Conservation (phyloP, 2,797 vertebrate species). For the Sebastes steindachneri region DNA sequence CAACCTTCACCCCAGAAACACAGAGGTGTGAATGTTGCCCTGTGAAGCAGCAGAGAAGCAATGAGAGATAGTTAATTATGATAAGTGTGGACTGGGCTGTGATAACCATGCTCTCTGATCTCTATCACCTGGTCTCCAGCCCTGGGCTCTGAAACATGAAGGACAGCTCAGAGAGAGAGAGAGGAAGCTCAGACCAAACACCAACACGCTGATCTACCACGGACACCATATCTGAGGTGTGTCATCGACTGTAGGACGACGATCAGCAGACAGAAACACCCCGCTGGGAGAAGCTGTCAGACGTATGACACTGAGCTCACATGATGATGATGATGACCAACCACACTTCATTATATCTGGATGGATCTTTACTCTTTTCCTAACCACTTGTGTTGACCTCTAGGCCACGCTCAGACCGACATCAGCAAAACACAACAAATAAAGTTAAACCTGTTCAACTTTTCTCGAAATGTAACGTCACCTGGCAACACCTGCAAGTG, state of each 20-base stretch:
- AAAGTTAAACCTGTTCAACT: not conserved
- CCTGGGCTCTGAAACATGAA: slow-evolving; percentile 36
- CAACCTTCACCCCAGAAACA: slow-evolving; percentile 12
- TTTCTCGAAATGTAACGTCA: not conserved
- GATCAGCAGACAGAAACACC: not conserved
- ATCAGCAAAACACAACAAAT: not conserved
- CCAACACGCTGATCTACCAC: not conserved
- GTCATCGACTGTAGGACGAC: not conserved
- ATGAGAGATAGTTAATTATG: slow-evolving; percentile 74
- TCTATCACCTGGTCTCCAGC: slow-evolving; percentile 27
- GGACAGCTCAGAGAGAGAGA: slow-evolving; percentile 20
- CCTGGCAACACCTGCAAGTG: not conserved
- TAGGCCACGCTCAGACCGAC: not conserved
- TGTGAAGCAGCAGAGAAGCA: slow-evolving; percentile 41
- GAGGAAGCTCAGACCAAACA: not conserved
- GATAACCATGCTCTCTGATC: slow-evolving; percentile 42
- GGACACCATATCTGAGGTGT: not conserved
- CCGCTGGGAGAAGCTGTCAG: not conserved
- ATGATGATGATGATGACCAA: not conserved
- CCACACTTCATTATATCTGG: not conserved
- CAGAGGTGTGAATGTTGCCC: slow-evolving; percentile 41
- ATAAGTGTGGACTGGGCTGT: slow-evolving; percentile 62
- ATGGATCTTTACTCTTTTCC: not conserved
- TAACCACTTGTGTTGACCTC: not conserved
- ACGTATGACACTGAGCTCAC: not conserved